These are phyloP conservation scores for Abscondita cerata DNA, from an alignment of 2,888 invertebrate genomes.

Conservation along the genomic window DNA sequence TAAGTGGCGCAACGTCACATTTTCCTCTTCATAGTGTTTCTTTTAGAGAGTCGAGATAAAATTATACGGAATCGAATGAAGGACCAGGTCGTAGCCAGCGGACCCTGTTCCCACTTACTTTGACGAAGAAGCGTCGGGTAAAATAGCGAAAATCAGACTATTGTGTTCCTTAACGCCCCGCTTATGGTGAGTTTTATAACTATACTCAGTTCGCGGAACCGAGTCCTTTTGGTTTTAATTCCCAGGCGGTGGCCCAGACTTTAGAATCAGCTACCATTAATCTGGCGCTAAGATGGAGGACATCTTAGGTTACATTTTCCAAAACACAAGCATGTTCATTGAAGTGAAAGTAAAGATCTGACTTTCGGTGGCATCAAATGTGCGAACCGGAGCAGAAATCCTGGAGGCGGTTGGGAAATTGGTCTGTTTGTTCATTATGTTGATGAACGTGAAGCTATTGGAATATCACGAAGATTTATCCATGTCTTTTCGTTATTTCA, in stretches of 20 bases:
- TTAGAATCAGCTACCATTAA: conserved; percentile 18
- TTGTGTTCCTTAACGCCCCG: conserved; percentile 21
- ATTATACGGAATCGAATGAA: neutral
- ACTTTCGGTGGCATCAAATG: conserved; percentile 27
- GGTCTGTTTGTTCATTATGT: conserved; percentile 62
- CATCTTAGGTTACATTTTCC: conserved; percentile 18
- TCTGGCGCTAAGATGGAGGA: conserved; percentile 7
- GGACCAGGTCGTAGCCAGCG: conserved; percentile 8
- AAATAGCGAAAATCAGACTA: too few relatives aligned
- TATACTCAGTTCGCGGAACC: too few relatives aligned
- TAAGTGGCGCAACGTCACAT: too few relatives aligned
- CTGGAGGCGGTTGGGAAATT: conserved; percentile 53
- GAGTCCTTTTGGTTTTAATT: too few relatives aligned
- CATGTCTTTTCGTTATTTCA: conserved; percentile 62
- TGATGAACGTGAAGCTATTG: conserved; percentile 61
- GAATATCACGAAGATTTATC: conserved; percentile 61
- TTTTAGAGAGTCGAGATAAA: conserved; percentile 24
- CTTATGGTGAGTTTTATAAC: conserved; percentile 16
- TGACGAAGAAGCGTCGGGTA: too few relatives aligned
- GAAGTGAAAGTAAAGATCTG: conserved; percentile 7
- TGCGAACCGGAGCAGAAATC: conserved; percentile 45
- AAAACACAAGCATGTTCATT: conserved; percentile 12
- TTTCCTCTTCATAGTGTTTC: too few relatives aligned
- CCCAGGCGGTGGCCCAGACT: conserved; percentile 13
- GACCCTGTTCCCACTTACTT: too few relatives aligned